Base-by-base conservation (phyloP, 1,140 invertebrate genomes). In the Solenopsis fugax region DNA sequence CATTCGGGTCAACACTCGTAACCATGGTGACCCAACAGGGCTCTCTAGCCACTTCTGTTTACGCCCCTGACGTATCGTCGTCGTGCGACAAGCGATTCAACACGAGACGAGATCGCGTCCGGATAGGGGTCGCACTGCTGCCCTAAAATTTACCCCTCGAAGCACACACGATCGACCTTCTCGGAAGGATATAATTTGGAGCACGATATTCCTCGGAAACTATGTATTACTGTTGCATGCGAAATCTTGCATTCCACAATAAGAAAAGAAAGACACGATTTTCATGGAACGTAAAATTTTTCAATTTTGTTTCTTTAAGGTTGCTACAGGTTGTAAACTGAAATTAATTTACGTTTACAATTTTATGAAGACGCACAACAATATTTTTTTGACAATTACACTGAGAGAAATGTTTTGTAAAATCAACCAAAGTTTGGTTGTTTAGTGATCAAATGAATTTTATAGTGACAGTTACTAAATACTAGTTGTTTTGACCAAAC, bases 1-100 rank as follows among this genome's bases (percentile, higher is more conserved):
- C 50, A 76, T 78, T 87, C 77, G 91, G 93, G 93, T 94, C 93
- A 94, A 94, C 93, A 93, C 86, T 91, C 92, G 93, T 94, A 91
- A 86, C 82, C 91, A 94, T 93, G 91, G 89, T 73, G 64, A 91
- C 89, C 50, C 37, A 54, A 13, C 29, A 4, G 69, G 81, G 56
- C 77, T 67, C 41, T 65, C 60, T 58, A 37, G 58, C 45, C 37
- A 45, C 41, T 4, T 78, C 34, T 76, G 62, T 72, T 62, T 88
- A 88, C 86, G 64, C 41, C 56, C 86, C 72, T 90, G 86, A 86
- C 52, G 24, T 71, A 45, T 34, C 48, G 58, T 56, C 24, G 48
- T 45, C 54, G 54, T 75, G 41, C 67, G 48, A 71, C 41, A 72
- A 87, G 64, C 62, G 58, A 48, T 29, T 16, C 37, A 29, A 21